Base-by-base conservation (phyloP, 2,888 invertebrate species). In the Sarcophaga caerulescens region DNA sequence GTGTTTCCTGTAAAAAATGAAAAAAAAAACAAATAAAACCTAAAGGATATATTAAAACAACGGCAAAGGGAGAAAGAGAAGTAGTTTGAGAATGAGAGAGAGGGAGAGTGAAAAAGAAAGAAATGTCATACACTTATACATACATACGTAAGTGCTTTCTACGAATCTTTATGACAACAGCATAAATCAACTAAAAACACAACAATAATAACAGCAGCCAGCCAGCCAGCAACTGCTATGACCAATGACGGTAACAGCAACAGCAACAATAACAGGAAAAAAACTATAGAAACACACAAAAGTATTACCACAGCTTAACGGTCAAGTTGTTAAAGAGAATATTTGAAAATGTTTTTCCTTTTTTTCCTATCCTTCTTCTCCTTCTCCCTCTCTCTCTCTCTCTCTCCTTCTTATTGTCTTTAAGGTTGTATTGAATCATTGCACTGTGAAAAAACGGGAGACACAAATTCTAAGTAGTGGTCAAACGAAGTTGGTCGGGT, bases 261-360 rank as follows among this genome's bases (percentile, higher is more conserved):
- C 59, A 60, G 47, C 60, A 68, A 23, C 66, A 81, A 62, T 25
- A 73, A 65, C 45, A 81, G 47, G 62, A 69, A 57, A 25, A 52
- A 52, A 74, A 63, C 63, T 70, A 71, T 44, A 77, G 83, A 76
- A 77, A 81, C 81, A 85, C 77, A 79, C 74, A 82, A 74, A 87
- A 83, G 87, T 83, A 85, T 87, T 85, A 85, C 85, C 85, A 87
- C 83, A 87, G 87, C 85, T 87, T 87, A 85, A 87, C 87, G 85
- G 85, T 84, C 84, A 84, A 85, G 81, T 81, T 87, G 87, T 81
- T 87, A 85, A 81, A 84, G 85, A 84, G 86, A 86, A 84, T 84
- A 81, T 84, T 84, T 86, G 74, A 81, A 81, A 84, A 84, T 44
- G 47, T 6, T 45, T 73, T 63, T 12, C 21, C 23, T 12, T 63